phyloP scores from a whole-genome alignment of 2,113 vertebrate genomes.

The Toxostoma redivivum region DNA sequence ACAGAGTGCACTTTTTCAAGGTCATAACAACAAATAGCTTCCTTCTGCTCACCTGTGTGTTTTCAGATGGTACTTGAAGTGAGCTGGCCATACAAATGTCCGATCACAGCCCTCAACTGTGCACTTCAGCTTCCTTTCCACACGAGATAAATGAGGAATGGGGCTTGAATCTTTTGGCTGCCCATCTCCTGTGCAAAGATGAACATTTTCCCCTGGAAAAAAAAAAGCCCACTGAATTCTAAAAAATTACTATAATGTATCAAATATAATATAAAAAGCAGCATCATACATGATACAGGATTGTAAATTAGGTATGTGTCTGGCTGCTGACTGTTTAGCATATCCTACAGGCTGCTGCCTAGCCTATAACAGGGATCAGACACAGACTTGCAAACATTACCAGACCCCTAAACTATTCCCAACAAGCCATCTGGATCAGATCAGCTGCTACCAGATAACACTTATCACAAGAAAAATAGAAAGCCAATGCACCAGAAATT shows the following conservation, averaged over 20 bases:
- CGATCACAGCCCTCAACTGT: constrained; percentile 93
- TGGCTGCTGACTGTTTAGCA: background rate
- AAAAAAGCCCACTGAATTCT: background rate
- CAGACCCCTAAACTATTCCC: background rate
- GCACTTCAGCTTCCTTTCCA: constrained; percentile 90
- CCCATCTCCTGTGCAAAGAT: constrained; percentile 80
- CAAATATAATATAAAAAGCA: background rate
- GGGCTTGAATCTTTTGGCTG: constrained; percentile 79
- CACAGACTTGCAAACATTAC: background rate
- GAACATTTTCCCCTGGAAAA: constrained; percentile 84
- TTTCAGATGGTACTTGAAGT: constrained; percentile 97
- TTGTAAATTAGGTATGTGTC: background rate
- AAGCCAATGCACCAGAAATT: background rate
- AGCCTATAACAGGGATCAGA: background rate
- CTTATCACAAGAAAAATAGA: background rate
- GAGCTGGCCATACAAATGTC: constrained; percentile 94
- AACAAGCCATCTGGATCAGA: background rate
- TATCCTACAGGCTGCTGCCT: background rate
- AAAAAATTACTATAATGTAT: background rate
- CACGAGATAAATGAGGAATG: constrained; percentile 69
- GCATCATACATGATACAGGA: background rate
- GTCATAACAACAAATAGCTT: background rate
- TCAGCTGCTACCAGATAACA: background rate
- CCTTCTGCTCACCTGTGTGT: constrained; percentile 85
- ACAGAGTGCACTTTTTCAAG: background rate